Evolutionary conservation across 2,797 vertebrate genomes (phyloP).

Genomic region (Macropodus opercularis): DNA sequence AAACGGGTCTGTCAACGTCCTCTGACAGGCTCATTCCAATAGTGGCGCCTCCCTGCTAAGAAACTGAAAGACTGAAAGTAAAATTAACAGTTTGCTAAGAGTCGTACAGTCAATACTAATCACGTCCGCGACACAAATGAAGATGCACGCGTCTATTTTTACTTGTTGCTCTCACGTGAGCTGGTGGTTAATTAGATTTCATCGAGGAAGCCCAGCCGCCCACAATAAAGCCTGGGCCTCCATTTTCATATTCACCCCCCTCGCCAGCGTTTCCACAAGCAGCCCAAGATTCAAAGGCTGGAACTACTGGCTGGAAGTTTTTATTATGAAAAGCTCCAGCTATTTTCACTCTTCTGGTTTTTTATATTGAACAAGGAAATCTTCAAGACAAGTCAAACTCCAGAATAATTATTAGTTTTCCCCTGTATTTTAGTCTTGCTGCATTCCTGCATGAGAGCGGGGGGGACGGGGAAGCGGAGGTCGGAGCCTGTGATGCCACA

Average conservation of each 20-base stretch:
- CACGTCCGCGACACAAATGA: too few relatives aligned
- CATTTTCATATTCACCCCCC: too few relatives aligned
- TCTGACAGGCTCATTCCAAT: conserved; percentile 23
- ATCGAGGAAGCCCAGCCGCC: conserved; percentile 62
- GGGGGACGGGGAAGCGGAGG: conserved; percentile 16
- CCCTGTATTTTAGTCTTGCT: conserved; percentile 42
- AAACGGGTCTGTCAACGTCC: conserved; percentile 41
- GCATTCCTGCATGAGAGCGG: conserved; percentile 45
- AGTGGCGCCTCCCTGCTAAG: conserved; percentile 1
- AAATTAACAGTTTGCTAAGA: too few relatives aligned
- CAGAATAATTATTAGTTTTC: conserved; percentile 50
- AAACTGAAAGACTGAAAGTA: not conserved
- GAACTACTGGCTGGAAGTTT: too few relatives aligned
- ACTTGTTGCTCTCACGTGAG: conserved; percentile 47
- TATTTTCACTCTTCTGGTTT: conserved; percentile 18
- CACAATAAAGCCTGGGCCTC: conserved; percentile 69
- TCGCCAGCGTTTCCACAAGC: too few relatives aligned
- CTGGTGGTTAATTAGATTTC: conserved; percentile 55
- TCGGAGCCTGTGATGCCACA: conserved; percentile 3
- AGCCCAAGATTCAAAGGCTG: too few relatives aligned
- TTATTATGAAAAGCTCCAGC: conserved; percentile 6
- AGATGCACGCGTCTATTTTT: conserved; percentile 2
- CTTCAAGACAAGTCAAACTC: conserved; percentile 40
- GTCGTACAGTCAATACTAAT: too few relatives aligned
- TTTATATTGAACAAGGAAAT: conserved; percentile 47